Evolutionary conservation across 2,888 invertebrate species (phyloP).

Genomic region (Leptodirus hochenwartii): DNA sequence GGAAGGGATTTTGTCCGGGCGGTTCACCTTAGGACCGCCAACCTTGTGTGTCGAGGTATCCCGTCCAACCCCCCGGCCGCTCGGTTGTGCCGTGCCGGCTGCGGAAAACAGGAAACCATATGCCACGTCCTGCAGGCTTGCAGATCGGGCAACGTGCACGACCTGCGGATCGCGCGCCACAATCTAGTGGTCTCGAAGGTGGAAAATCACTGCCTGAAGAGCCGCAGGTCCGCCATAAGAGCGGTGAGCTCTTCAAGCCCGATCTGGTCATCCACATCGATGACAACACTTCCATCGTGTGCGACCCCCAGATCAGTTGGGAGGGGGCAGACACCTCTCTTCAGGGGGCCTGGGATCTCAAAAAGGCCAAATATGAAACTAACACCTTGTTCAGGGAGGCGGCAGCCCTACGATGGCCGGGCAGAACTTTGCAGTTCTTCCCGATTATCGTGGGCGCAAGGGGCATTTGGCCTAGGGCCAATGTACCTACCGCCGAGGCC

Average conservation of each 20-base stretch:
- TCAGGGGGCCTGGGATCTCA: slow-evolving; percentile 7
- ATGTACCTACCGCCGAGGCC: too few species aligned
- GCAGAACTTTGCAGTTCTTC: too few species aligned
- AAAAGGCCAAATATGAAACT: slow-evolving; percentile 11
- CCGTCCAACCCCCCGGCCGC: slow-evolving; percentile 16
- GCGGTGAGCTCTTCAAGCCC: slow-evolving; percentile 8
- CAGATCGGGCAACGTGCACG: slow-evolving; percentile 10
- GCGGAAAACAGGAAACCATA: slow-evolving; percentile 9
- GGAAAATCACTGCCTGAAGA: slow-evolving; percentile 6
- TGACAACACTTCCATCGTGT: too few species aligned
- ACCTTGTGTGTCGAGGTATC: slow-evolving; percentile 16
- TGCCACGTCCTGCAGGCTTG: slow-evolving; percentile 16
- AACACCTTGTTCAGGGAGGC: slow-evolving; percentile 12
- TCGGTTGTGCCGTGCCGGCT: slow-evolving; percentile 15
- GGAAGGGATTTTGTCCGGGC: slow-evolving; percentile 15
- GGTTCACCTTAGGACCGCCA: slow-evolving; percentile 15
- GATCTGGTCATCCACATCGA: slow-evolving; percentile 6
- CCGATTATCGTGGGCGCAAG: too few species aligned
- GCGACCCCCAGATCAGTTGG: too few species aligned
- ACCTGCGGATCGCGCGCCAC: slow-evolving; percentile 10
- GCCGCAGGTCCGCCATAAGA: slow-evolving; percentile 8
- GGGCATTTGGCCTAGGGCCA: too few species aligned
- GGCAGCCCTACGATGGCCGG: slow-evolving; percentile 10
- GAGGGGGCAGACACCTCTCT: slow-evolving; percentile 4
- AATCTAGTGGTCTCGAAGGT: slow-evolving; percentile 7